These are phyloP conservation scores for Cladopsammia gracilis DNA, from an alignment of 64 coral and sea anemone genomes.

Conservation along the genomic window DNA sequence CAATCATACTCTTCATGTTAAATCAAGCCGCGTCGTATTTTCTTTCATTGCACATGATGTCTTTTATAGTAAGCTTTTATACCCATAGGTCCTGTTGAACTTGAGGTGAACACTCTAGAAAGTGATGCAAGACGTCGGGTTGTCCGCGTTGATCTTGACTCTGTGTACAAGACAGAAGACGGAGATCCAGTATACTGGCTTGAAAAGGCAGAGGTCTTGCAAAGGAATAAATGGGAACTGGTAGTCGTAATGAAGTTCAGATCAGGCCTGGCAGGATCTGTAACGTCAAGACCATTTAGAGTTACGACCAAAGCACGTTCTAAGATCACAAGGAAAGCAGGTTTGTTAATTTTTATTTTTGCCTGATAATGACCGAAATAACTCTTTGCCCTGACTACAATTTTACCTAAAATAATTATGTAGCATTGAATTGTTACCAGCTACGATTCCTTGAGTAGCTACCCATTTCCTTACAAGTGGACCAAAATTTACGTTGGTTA, in stretches of 20 bases:
- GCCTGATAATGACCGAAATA: too few relatives aligned
- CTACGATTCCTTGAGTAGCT: too few relatives aligned
- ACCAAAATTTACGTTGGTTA: too few relatives aligned
- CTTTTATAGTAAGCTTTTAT: not conserved
- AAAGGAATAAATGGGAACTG: conserved; percentile 78
- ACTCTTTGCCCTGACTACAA: too few relatives aligned
- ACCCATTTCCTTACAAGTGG: too few relatives aligned
- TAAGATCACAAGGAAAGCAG: conserved; percentile 15
- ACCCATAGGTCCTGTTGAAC: conserved; percentile 47
- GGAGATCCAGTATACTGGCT: conserved; percentile 72
- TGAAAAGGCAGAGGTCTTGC: conserved; percentile 65
- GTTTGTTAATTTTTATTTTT: not conserved
- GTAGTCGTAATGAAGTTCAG: conserved; percentile 60
- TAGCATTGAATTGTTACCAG: too few relatives aligned
- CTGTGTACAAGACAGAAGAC: conserved; percentile 65
- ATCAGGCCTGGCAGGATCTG: conserved; percentile 8
- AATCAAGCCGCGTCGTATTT: too few relatives aligned
- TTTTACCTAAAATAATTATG: too few relatives aligned
- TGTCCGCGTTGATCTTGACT: conserved; percentile 65
- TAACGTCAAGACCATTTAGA: conserved; percentile 30
- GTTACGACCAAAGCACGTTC: conserved; percentile 30
- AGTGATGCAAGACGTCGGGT: conserved; percentile 25
- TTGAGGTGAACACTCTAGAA: conserved; percentile 20
- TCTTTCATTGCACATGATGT: not conserved
- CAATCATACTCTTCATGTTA: too few relatives aligned